Evolutionary conservation across 2,888 invertebrate species (phyloP).

Genomic region (Danaus chrysippus): DNA sequence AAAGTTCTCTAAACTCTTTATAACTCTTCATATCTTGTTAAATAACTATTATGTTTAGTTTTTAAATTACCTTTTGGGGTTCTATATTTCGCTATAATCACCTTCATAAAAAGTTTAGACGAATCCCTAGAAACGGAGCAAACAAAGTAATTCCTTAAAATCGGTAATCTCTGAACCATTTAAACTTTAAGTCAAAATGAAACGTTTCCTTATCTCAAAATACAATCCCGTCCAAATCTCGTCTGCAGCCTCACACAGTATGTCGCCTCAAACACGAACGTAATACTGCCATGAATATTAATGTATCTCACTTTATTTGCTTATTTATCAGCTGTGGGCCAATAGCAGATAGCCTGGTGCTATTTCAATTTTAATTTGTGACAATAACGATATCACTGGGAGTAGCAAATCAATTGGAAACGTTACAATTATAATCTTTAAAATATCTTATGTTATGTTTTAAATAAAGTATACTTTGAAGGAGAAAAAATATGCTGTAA

Average conservation of each 20-base stretch:
- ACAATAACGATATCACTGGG: conserved; percentile 3
- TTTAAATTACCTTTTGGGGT: too few relatives aligned
- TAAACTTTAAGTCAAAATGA: conserved; percentile 14
- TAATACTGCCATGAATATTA: conserved; percentile 70
- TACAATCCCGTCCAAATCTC: conserved; percentile 28
- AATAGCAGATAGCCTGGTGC: conserved; percentile 40
- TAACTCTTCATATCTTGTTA: too few relatives aligned
- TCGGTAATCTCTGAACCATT: not conserved
- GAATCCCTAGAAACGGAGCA: not conserved
- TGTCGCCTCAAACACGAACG: conserved; percentile 47
- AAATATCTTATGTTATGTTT: not conserved
- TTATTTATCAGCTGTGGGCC: conserved; percentile 49
- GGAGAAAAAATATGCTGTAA: not conserved
- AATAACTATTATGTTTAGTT: too few relatives aligned
- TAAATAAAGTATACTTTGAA: not conserved
- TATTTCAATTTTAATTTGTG: conserved; percentile 29
- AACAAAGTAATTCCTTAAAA: not conserved
- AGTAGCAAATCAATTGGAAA: not conserved
- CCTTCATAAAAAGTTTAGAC: not conserved
- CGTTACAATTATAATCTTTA: not conserved
- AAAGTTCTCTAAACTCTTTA: not conserved
- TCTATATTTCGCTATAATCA: too few relatives aligned
- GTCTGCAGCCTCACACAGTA: conserved; percentile 21
- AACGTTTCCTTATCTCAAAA: conserved; percentile 16
- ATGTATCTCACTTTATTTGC: conserved; percentile 66